These are phyloP conservation scores for Bicyclus anynana DNA, from an alignment of 1,140 invertebrate genomes.

Conservation along the genomic window DNA sequence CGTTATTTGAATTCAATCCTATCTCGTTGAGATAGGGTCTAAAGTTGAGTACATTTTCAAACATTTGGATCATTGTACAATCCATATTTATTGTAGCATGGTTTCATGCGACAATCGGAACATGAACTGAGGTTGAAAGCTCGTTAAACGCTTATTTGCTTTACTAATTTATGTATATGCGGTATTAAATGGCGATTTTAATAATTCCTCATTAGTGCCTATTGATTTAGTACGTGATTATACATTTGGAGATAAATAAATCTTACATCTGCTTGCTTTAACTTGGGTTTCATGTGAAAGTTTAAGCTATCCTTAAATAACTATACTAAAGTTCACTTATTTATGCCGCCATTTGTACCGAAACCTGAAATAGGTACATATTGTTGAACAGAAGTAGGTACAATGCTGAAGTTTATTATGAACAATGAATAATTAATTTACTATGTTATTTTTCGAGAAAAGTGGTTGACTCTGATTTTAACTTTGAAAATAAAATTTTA, in stretches of 20 bases:
- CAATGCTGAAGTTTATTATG: no score
- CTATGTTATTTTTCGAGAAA: no score
- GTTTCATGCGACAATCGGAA: constrained; percentile 36
- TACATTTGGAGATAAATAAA: constrained; percentile 5
- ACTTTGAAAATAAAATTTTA: no score
- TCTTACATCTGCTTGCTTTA: not conserved
- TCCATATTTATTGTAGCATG: constrained; percentile 31
- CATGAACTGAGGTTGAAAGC: constrained; percentile 29
- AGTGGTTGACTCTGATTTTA: no score
- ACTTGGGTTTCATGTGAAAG: not conserved
- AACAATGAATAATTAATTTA: no score
- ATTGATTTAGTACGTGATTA: constrained; percentile 6
- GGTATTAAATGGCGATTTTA: constrained; percentile 34
- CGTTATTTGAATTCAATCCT: not conserved
- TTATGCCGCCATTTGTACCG: no score
- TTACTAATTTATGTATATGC: constrained; percentile 39
- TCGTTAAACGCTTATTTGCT: constrained; percentile 44
- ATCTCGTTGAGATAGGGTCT: not conserved
- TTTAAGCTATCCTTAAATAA: not conserved
- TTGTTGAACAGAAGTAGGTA: no score
- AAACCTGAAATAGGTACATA: not conserved
- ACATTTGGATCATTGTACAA: constrained; percentile 18
- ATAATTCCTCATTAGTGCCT: constrained; percentile 28
- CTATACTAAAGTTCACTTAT: not conserved
- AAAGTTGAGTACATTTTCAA: not conserved